phyloP scores from a whole-genome alignment of 2,113 vertebrate genomes.

The Clinocottus analis region DNA sequence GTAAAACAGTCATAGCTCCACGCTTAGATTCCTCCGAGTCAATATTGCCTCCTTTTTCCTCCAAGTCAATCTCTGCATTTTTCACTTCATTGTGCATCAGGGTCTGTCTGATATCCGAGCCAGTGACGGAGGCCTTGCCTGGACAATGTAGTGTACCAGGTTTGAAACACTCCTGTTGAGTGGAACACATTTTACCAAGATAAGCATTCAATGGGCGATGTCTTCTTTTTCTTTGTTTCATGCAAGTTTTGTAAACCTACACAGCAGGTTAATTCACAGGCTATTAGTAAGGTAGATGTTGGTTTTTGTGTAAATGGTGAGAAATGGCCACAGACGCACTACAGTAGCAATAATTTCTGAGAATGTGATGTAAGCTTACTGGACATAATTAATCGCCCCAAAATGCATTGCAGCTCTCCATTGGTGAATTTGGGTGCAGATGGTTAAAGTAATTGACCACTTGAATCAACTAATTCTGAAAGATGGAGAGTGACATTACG shows the following conservation, averaged over 20 bases:
- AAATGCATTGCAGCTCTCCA: neutral
- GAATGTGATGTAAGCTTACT: neutral
- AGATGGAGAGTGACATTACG: neutral
- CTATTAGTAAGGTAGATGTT: neutral
- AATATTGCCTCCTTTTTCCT: conserved; percentile 25
- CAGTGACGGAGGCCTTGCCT: neutral
- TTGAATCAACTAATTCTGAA: neutral
- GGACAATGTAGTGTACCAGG: neutral
- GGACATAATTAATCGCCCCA: neutral
- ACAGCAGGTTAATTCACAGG: neutral
- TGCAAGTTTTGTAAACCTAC: neutral
- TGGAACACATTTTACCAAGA: neutral
- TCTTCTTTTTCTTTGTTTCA: neutral
- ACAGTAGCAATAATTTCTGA: neutral
- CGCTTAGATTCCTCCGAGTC: conserved; percentile 28
- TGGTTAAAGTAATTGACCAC: neutral
- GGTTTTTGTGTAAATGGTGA: neutral
- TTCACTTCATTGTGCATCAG: conserved; percentile 28
- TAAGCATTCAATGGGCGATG: neutral
- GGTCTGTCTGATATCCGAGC: conserved; percentile 28
- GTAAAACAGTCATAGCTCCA: conserved; percentile 16
- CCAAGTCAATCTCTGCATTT: conserved; percentile 5
- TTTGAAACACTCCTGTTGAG: neutral
- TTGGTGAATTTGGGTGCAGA: neutral
- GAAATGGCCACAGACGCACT: neutral